These are phyloP conservation scores for Pipra filicauda DNA, from an alignment of 2,113 vertebrate species.

Conservation along the genomic window DNA sequence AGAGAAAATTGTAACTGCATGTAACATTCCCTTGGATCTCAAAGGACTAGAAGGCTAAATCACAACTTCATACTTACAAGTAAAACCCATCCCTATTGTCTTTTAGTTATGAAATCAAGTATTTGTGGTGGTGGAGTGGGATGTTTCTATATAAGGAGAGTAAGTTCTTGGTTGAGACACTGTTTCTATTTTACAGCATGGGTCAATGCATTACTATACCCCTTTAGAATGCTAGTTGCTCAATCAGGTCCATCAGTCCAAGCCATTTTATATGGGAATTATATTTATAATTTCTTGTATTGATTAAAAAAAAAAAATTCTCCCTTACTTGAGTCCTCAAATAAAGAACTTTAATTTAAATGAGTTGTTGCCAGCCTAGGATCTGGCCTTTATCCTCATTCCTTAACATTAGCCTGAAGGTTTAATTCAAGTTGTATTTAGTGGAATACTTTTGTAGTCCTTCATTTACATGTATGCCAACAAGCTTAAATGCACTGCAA, in stretches of 20 bases:
- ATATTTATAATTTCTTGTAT: slow-evolving; percentile 4
- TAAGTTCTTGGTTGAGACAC: background rate
- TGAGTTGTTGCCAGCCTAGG: slow-evolving; percentile 1
- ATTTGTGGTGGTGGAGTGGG: background rate
- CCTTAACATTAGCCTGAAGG: slow-evolving; percentile 60
- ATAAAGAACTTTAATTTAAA: slow-evolving; percentile 43
- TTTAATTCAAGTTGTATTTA: slow-evolving; percentile 88
- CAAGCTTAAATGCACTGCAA: slow-evolving; percentile 97
- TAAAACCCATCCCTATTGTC: background rate
- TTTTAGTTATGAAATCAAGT: background rate
- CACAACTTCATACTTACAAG: background rate
- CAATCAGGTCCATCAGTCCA: background rate
- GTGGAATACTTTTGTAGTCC: slow-evolving; percentile 85
- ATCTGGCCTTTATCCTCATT: slow-evolving; percentile 67
- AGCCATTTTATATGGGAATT: slow-evolving; percentile 18
- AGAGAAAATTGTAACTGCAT: background rate
- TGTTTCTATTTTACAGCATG: background rate
- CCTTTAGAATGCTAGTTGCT: background rate
- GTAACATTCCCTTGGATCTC: background rate
- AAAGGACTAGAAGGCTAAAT: background rate
- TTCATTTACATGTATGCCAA: slow-evolving; percentile 99
- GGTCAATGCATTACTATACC: background rate
- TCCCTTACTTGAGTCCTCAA: background rate
- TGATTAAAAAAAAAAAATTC: background rate
- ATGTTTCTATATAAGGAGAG: background rate